phyloP scores from a whole-genome alignment of 1,140 invertebrate genomes.

The Hestina assimilis region DNA sequence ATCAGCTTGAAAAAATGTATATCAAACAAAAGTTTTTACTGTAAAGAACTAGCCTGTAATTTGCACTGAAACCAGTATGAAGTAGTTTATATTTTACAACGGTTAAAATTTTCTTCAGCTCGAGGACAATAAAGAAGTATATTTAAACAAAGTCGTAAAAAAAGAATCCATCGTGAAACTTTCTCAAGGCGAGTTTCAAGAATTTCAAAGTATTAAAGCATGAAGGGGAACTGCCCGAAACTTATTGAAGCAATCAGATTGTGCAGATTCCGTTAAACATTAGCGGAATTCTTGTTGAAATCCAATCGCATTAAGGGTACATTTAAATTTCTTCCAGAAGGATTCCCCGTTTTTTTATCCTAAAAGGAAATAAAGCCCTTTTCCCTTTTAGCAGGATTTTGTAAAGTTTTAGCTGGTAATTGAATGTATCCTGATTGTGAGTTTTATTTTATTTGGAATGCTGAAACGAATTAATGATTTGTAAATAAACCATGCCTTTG shows the following conservation, averaged over 20 bases:
- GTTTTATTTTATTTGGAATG: too few species aligned
- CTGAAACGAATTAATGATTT: too few species aligned
- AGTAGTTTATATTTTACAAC: neutral
- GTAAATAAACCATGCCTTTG: too few species aligned
- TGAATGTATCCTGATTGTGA: too few species aligned
- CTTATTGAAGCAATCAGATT: conserved; percentile 75
- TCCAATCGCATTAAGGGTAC: conserved; percentile 69
- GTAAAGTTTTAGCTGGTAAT: neutral
- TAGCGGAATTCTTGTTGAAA: conserved; percentile 67
- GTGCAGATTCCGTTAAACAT: conserved; percentile 70
- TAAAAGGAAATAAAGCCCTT: neutral
- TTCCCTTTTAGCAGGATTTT: neutral
- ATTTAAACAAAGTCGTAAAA: conserved; percentile 3
- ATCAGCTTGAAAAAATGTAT: too few species aligned
- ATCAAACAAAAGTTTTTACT: neutral
- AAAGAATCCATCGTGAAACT: neutral
- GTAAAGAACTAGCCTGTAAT: neutral
- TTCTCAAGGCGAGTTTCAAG: conserved; percentile 24
- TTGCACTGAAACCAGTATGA: neutral
- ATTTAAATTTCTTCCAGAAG: conserved; percentile 51
- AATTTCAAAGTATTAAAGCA: conserved; percentile 68
- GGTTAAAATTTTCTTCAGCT: neutral
- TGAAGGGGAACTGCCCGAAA: conserved; percentile 69
- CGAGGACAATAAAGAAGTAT: conserved; percentile 3
- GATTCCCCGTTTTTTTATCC: neutral